Evolutionary conservation across 2,797 vertebrate species (phyloP), one percentile per base, ranked within the genome.

Genomic region (Amniataba percoides): DNA sequence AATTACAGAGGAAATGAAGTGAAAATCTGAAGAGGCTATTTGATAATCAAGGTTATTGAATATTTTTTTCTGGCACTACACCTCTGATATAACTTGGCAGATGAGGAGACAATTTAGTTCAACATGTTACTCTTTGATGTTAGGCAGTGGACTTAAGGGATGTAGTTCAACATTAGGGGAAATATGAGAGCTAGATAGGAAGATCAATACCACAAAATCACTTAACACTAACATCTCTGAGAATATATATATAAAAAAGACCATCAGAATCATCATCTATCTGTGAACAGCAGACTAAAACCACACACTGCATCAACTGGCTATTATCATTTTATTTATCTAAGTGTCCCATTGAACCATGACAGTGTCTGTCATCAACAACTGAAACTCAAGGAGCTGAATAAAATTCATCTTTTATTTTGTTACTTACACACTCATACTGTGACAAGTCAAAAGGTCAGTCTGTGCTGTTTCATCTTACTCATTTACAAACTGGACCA

Each of bases 1-100:
- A 87, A 84, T 87, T 83, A 83, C 2, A 7, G 67, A 75, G 69
- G 82, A 88, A 85, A 81, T 84, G 40, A 84, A 86, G 71, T 66
- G 67, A 59, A 78, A 78, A 74, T 52, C 67, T 64, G 51, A 81
- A 59, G 43, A 75, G 39, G 51, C 55, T 71, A 19, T 66, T 85
- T 84, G 58, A 65, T 71, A 62, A 83, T 75, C 49, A 66, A 66
- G 48, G 69, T 82, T 77, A 77, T 8, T 71, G 46, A 77, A 72
- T 55, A 48, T 73, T 73, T 78, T 78, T 31, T 63, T 46, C 60
- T 58, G 77, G 40, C 58, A 39, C 61, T 43, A 15, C 52, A 61
- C 68, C 53, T 59, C 58, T 53, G 39, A 74, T 48, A 71, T 52
- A 42, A 78, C 61, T 69, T 69, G 6, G 16, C 23, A 77, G 52